Conservation (phyloP, 2,113 vertebrate genomes). For the Carassius carassius region DNA sequence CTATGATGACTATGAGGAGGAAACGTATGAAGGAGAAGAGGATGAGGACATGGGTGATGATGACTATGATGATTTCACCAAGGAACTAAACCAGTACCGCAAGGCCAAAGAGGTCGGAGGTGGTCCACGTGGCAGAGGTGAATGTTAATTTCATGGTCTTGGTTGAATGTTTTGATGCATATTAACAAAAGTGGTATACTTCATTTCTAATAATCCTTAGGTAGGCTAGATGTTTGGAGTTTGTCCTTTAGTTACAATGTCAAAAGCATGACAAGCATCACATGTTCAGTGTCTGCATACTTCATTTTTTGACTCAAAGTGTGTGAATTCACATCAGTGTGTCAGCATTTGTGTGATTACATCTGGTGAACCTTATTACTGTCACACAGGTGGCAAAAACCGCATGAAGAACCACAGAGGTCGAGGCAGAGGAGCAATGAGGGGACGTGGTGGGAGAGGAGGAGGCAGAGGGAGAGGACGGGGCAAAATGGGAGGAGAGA, state of each 20-base stretch:
- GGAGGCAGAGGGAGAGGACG: constrained; percentile 65
- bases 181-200: background rate
- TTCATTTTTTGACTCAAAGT: background rate
- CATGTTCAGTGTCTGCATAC: background rate
- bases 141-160: background rate
- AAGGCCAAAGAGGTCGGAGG: constrained; percentile 85
- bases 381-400: constrained; percentile 76
- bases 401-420: constrained; percentile 83
- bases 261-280: background rate
- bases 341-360: background rate
- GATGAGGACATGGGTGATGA: constrained; percentile 86
- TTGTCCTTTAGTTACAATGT: background rate
- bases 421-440: constrained; percentile 82
- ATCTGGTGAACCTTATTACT: constrained; percentile 6
- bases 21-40: constrained; percentile 86
- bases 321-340: background rate
- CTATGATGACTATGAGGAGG: constrained; percentile 87
- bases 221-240: background rate
- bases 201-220: background rate
- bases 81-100: constrained; percentile 91
- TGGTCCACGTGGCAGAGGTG: constrained; percentile 53
- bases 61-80: constrained; percentile 89
- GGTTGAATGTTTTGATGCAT: background rate
- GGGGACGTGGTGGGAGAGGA: constrained; percentile 75
- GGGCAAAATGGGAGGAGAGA: constrained; percentile 57